These are phyloP conservation scores for Metaphire vulgaris DNA, from an alignment of 1,140 invertebrate species.

Conservation along the genomic window DNA sequence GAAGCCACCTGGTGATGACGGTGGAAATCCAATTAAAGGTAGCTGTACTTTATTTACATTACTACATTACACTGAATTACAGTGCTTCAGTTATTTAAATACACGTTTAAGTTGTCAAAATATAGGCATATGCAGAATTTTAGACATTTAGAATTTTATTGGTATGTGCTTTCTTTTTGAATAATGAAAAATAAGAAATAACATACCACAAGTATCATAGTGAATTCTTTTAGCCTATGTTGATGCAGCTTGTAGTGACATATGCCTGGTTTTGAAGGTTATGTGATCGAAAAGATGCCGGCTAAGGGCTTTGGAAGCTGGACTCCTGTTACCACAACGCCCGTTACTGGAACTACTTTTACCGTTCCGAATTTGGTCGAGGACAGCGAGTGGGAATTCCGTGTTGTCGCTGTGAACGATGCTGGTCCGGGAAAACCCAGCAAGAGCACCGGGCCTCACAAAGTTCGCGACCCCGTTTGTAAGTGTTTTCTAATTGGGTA, in stretches of 20 bases:
- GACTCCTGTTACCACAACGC: constrained; percentile 84
- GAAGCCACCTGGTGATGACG: constrained; percentile 82
- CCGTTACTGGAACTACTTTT: constrained; percentile 75
- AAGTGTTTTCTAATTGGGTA: constrained; percentile 44
- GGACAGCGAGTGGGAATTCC: constrained; percentile 86
- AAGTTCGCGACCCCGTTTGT: constrained; percentile 72
- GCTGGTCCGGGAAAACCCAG: constrained; percentile 90
- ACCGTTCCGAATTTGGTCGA: constrained; percentile 83
- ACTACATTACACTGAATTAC: too few relatives aligned
- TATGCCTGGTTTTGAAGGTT: constrained; percentile 58
- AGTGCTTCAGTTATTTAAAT: too few relatives aligned
- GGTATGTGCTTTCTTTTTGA: too few relatives aligned
- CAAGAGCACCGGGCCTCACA: constrained; percentile 86
- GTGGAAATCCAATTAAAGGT: constrained; percentile 88
- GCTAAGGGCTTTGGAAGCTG: constrained; percentile 76
- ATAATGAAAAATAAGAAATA: too few relatives aligned
- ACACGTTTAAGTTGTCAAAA: too few relatives aligned
- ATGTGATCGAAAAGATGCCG: constrained; percentile 88
- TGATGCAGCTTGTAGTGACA: too few relatives aligned
- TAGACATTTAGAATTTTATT: too few relatives aligned
- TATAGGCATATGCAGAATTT: too few relatives aligned
- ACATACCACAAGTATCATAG: too few relatives aligned
- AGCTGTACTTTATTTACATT: too few relatives aligned
- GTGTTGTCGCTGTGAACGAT: constrained; percentile 88
- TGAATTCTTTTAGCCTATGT: too few relatives aligned